phyloP scores from a whole-genome alignment of 2,797 vertebrate genomes.

The Amniataba percoides region DNA sequence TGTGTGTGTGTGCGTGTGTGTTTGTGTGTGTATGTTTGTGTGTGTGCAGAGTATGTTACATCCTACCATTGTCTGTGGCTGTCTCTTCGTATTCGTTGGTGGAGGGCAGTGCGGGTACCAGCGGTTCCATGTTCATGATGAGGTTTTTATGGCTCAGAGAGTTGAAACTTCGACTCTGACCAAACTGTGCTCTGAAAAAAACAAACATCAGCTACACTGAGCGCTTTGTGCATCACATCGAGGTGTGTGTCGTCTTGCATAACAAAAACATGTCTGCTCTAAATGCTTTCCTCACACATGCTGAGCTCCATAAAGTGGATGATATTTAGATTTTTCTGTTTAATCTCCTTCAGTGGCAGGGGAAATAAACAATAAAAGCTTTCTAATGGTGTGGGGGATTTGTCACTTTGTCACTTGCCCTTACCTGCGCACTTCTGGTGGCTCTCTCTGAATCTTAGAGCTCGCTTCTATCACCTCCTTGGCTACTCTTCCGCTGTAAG shows the following conservation, averaged over 20 bases:
- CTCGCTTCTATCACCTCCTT: conserved; percentile 99
- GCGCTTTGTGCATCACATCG: not conserved
- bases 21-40: conserved; percentile 19
- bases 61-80: conserved; percentile 86
- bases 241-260: not conserved
- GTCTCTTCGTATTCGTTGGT: conserved; percentile 90
- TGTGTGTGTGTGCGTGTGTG: conserved; percentile 12
- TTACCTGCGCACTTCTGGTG: conserved; percentile 94
- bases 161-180: conserved; percentile 94
- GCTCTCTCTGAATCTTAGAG: conserved; percentile 96
- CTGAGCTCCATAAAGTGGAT: not conserved
- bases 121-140: conserved; percentile 97
- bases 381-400: not conserved
- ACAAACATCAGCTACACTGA: conserved; percentile 36
- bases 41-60: not conserved
- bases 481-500: conserved; percentile 92
- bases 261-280: not conserved
- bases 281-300: not conserved
- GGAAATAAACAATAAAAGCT: not conserved
- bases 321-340: not conserved
- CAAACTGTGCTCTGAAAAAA: conserved; percentile 89
- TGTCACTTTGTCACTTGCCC: conserved; percentile 20
- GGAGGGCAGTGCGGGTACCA: conserved; percentile 92
- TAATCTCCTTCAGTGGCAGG: not conserved
- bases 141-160: conserved; percentile 96